Evolutionary conservation across 2,113 vertebrate species (phyloP), one percentile per base, ranked within the genome.

Genomic region (Amphiprion ocellaris): DNA sequence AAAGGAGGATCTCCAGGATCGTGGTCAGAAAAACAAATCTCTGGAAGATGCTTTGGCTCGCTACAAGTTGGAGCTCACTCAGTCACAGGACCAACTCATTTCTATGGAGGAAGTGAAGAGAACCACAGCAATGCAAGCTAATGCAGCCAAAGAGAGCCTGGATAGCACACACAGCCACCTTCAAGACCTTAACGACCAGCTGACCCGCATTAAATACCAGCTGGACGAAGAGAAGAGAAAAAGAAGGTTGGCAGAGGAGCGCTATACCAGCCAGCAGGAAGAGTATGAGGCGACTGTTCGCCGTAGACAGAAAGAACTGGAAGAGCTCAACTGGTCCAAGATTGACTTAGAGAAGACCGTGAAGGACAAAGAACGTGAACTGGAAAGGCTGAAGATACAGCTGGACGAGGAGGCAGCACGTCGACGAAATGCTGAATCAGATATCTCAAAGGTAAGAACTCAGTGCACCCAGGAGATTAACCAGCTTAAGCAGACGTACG

Each of bases 321-420:
- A 99, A 60, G 96, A 93, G 77, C 90, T 97, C 9, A 97, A 95
- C 24, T 96, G 97, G 96, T 92, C 94, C 86, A 98, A 97, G 69
- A 93, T 97, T 79, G 96, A 99, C 76, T 95, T 96, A 68, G 98
- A 99, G 90, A 98, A 98, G 91, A 74, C 94, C 74, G 93, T 98
- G 94, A 99, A 98, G 91, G 98, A 99, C 92, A 99, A 97, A 91
- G 97, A 99, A 94, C 97, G 95, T 68, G 98, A 99, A 91, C 95
- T 99, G 90, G 97, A 98, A 83, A 96, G 96, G 83, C 87, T 99
- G 84, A 98, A 96, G 91, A 89, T 92, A 74, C 96, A 96, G 85
- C 94, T 98, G 76, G 95, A 98, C 53, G 97, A 98, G 79, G 97
- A 98, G 88, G 94, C 93, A 39, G 90, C 95, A 83, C 95, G 94